A percentile compares a stretch with the other conserved stretches of the same genome.
Evolutionary conservation across 1,140 invertebrate genomes (phyloP).

Genomic region (Augochlora pura): DNA sequence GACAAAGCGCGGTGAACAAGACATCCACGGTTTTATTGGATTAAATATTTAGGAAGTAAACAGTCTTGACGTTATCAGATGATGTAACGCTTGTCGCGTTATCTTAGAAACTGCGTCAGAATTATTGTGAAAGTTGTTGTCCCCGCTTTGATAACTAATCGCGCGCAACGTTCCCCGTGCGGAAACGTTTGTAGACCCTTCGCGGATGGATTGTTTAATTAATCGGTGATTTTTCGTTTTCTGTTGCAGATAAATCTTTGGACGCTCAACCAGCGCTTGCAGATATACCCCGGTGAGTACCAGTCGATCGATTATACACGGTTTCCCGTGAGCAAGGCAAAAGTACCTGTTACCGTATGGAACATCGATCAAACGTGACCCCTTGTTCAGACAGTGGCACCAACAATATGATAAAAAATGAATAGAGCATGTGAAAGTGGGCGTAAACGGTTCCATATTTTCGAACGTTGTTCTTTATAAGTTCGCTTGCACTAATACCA

Average conservation of each 20-base stretch:
- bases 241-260: constrained; percentile 5
- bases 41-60: constrained; percentile 1
- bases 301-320: background rate
- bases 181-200: background rate
- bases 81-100: background rate
- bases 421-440: too few species aligned
- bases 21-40: background rate
- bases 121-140: background rate
- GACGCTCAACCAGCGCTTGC: background rate
- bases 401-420: too few species aligned
- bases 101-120: background rate
- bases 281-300: constrained; percentile 31
- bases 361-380: too few species aligned
- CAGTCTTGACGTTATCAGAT: background rate
- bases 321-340: background rate
- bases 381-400: too few species aligned
- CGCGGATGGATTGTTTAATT: background rate
- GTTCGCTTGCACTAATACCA: too few species aligned
- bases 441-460: too few species aligned
- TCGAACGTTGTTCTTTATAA: too few species aligned
- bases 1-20: background rate
- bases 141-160: background rate
- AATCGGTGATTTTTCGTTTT: background rate
- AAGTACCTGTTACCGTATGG: background rate
- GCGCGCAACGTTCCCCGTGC: background rate